These are phyloP conservation scores for Entomobrya proxima DNA, from an alignment of 2,888 invertebrate species.

Conservation along the genomic window DNA sequence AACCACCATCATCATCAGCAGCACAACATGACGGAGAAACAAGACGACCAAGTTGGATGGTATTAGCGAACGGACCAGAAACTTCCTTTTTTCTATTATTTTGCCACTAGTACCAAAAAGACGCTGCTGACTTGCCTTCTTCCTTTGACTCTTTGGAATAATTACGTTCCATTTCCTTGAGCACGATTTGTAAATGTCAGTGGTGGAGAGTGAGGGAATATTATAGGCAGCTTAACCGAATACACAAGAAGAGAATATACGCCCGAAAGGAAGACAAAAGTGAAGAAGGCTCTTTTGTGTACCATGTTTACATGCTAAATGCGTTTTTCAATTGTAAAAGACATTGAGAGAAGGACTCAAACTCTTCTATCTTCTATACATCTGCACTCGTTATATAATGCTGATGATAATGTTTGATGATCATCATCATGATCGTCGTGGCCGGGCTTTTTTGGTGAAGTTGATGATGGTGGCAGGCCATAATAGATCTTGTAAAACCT, in stretches of 20 bases:
- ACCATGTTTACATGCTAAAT: slow-evolving; percentile 39
- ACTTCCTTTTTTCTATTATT: slow-evolving; percentile 44
- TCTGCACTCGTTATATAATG: not conserved
- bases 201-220: not conserved
- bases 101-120: not conserved
- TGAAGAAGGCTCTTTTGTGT: slow-evolving; percentile 22
- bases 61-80: slow-evolving; percentile 21
- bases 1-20: not conserved
- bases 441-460: not conserved
- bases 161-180: slow-evolving; percentile 65
- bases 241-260: not conserved
- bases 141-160: slow-evolving; percentile 52
- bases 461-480: slow-evolving; percentile 19
- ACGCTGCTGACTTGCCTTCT: not conserved
- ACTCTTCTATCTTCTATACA: not conserved
- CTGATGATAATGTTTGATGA: slow-evolving; percentile 32
- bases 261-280: not conserved
- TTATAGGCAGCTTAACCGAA: slow-evolving; percentile 40
- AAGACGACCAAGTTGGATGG: slow-evolving; percentile 3
- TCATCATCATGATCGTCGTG: slow-evolving; percentile 10
- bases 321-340: slow-evolving; percentile 40
- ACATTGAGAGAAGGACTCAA: slow-evolving; percentile 30
- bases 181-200: slow-evolving; percentile 65
- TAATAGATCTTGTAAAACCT: slow-evolving; percentile 26
- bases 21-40: not conserved